Conservation (phyloP, 2,797 vertebrate genomes). For the Myotis planiceps region DNA sequence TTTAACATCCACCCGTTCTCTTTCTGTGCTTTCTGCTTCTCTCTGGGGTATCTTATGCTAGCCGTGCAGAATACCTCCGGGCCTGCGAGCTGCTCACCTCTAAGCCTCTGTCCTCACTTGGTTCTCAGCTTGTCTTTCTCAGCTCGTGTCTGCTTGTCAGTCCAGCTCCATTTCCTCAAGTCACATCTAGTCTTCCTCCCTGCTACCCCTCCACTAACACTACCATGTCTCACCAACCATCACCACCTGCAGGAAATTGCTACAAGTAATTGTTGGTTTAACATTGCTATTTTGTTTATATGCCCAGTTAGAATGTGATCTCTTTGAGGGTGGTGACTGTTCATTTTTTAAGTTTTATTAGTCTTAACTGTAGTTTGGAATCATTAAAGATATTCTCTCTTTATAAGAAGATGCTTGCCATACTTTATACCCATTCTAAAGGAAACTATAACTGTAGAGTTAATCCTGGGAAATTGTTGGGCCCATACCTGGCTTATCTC, state of each 20-base stretch:
- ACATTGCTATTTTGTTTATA: background rate
- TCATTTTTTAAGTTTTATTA: slow-evolving; percentile 32
- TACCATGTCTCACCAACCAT: rapidly evolving
- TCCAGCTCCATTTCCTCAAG: background rate
- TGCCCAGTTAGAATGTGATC: background rate
- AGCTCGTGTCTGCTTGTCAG: background rate
- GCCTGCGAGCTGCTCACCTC: background rate
- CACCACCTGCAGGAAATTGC: background rate
- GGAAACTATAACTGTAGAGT: background rate
- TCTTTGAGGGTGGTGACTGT: background rate
- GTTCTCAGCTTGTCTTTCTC: slow-evolving; percentile 27
- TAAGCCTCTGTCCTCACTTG: background rate
- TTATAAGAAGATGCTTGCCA: background rate
- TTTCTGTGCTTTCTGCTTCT: background rate
- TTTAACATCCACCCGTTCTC: background rate
- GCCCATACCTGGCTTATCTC: background rate
- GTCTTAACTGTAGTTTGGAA: slow-evolving; percentile 39
- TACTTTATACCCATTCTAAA: background rate
- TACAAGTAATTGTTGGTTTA: background rate
- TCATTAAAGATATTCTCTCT: background rate
- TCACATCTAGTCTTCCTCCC: background rate
- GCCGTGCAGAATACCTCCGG: background rate
- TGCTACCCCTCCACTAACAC: background rate
- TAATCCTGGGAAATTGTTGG: background rate
- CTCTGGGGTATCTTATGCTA: background rate